These are phyloP conservation scores for Saimiri boliviensis DNA, from an alignment of 2,113 vertebrate genomes.

Conservation along the genomic window DNA sequence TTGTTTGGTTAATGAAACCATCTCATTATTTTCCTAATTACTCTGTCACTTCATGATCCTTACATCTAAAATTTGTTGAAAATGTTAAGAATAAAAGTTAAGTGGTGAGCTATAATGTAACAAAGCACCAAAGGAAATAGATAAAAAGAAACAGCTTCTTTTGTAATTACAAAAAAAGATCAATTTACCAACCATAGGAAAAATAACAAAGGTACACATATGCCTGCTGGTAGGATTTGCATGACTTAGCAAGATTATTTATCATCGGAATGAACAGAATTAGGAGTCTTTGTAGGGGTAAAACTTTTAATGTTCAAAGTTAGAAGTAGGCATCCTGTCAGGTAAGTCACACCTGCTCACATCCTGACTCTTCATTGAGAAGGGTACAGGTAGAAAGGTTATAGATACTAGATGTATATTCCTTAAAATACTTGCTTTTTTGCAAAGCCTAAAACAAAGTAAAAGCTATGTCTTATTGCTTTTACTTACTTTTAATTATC, in stretches of 20 bases:
- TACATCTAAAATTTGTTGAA: background rate
- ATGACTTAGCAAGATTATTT: background rate
- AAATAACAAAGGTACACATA: background rate
- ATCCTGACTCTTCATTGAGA: background rate
- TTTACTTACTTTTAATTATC: background rate
- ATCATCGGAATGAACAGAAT: background rate
- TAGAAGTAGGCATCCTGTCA: background rate
- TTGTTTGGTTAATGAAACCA: constrained; percentile 14
- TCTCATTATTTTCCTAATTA: constrained; percentile 56
- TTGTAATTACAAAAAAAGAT: constrained; percentile 44
- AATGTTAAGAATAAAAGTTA: constrained; percentile 11
- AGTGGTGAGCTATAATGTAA: background rate
- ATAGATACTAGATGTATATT: background rate
- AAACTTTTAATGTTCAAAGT: background rate
- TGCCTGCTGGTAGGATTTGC: background rate
- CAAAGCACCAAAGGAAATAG: background rate
- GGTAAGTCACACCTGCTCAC: background rate
- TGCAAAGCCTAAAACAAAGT: background rate
- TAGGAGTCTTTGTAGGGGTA: background rate
- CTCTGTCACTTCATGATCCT: background rate
- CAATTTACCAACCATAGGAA: background rate
- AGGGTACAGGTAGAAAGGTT: background rate
- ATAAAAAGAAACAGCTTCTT: background rate
- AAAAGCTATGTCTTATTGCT: background rate
- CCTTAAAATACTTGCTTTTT: background rate